Evolutionary conservation across 1,140 invertebrate species (phyloP), one percentile per base, ranked within the genome.

Genomic region (Tetramorium simillimum): DNA sequence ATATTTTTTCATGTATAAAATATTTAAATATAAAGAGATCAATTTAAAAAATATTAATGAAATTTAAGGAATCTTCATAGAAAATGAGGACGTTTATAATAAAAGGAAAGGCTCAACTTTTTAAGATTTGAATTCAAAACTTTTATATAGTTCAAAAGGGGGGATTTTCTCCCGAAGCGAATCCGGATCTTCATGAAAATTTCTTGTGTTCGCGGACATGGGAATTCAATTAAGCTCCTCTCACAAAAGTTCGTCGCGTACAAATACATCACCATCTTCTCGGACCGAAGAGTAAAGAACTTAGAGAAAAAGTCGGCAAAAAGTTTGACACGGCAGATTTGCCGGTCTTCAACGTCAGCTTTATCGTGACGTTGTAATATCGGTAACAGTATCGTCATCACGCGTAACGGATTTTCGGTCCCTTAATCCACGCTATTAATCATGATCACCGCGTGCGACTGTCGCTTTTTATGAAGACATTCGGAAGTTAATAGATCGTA

Each of bases 221-320:
- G 49, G 78, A 81, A 81, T 70, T 81, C 78, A 81, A 81, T 81
- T 81, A 81, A 81, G 49, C 10, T n/a, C 1, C 2, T 6, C 18
- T 18, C 16, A 18, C 78, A 4, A 81, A 81, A 70, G 37, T 81
- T 81, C 18, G 16, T 67, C 46, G 21, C n/a, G n/a, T 37, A 43
- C 33, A 33, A 69, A 69, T 56, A 81, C 51, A 56, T 81, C 49
- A 2, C 16, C 33, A 56, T 56, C 16, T 70, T 33, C 14, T 53
- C 18, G 33, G 49, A 53, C 40, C n/a, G n/a, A 40, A 81, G 56
- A 70, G 16, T 70, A 16, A 6, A 67, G 49, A 56, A 67, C n/a
- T 43, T 43, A 1, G 28, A 49, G 16, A 37, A 80, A 56, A 67
- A 67, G 37, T 77, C 18, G 67, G 18, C n/a, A 77, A 77, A 70